Evolutionary conservation across 2,113 vertebrate genomes (phyloP).

Genomic region (Cryptomyrus ogoouensis): DNA sequence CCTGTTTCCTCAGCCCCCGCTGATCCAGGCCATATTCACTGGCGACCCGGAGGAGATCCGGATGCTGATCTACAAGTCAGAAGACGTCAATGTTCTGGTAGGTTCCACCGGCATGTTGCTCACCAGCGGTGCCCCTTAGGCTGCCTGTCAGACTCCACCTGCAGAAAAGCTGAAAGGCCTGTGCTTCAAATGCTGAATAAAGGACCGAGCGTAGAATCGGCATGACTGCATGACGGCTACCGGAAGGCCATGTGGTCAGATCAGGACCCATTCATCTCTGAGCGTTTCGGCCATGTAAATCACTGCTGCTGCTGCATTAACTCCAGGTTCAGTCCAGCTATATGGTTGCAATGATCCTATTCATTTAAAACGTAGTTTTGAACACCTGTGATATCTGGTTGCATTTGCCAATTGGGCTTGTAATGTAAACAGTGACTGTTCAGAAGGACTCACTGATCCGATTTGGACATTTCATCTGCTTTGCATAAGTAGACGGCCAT

Average conservation of each 20-base stretch:
- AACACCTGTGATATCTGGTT: background rate
- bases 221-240: background rate
- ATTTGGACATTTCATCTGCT: background rate
- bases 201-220: background rate
- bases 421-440: background rate
- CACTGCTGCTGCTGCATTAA: background rate
- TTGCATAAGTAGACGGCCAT: background rate
- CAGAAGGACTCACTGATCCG: background rate
- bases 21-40: constrained; percentile 93
- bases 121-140: no score
- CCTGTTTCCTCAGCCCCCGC: constrained; percentile 71
- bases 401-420: background rate
- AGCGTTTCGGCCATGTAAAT: background rate
- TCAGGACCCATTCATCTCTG: background rate
- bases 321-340: background rate
- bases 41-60: constrained; percentile 92
- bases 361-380: background rate
- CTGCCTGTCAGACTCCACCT: background rate
- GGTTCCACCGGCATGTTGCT: background rate
- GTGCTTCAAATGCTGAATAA: background rate
- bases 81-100: constrained; percentile 93
- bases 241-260: background rate
- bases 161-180: background rate
- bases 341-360: background rate
- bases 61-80: constrained; percentile 91